Evolutionary conservation across 2,113 vertebrate species (phyloP).

Genomic region (Silurus glanis): DNA sequence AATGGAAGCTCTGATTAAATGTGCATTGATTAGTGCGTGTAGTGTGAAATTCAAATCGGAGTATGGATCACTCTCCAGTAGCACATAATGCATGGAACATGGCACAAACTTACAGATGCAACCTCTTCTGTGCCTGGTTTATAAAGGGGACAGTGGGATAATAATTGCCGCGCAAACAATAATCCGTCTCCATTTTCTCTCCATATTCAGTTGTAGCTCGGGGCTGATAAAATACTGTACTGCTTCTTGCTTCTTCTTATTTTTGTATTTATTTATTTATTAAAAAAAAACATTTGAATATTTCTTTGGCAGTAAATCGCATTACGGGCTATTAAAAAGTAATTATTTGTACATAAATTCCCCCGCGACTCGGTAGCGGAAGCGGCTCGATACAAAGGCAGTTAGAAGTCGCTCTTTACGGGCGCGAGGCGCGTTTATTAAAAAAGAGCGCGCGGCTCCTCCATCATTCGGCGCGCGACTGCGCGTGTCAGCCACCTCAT

Average conservation of each 20-base stretch:
- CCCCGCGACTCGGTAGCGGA: slow-evolving; percentile 68
- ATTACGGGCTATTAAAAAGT: slow-evolving; percentile 84
- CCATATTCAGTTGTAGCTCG: slow-evolving; percentile 72
- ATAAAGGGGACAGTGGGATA: slow-evolving; percentile 68
- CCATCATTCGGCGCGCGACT: slow-evolving; percentile 68
- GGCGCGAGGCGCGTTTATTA: slow-evolving; percentile 76
- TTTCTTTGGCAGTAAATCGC: slow-evolving; percentile 82
- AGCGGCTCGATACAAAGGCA: slow-evolving; percentile 76
- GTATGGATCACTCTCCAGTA: slow-evolving; percentile 36
- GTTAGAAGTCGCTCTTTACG: slow-evolving; percentile 69
- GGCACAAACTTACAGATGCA: slow-evolving; percentile 30
- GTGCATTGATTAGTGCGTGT: slow-evolving; percentile 40
- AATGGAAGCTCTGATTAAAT: slow-evolving; percentile 51
- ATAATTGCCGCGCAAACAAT: slow-evolving; percentile 79
- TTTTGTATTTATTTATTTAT: too few relatives aligned
- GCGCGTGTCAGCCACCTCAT: slow-evolving; percentile 68
- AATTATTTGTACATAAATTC: slow-evolving; percentile 85
- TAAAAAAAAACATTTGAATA: slow-evolving; percentile 77
- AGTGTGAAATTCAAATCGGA: slow-evolving; percentile 25
- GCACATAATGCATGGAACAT: slow-evolving; percentile 18
- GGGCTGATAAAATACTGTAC: slow-evolving; percentile 83
- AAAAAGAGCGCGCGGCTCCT: slow-evolving; percentile 72
- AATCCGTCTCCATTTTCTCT: slow-evolving; percentile 71
- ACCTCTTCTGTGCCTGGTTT: slow-evolving; percentile 27
- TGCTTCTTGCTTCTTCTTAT: slow-evolving; percentile 58